Evolutionary conservation across 2,797 vertebrate species (phyloP).

Genomic region (Rhabdophis nuchalis): DNA sequence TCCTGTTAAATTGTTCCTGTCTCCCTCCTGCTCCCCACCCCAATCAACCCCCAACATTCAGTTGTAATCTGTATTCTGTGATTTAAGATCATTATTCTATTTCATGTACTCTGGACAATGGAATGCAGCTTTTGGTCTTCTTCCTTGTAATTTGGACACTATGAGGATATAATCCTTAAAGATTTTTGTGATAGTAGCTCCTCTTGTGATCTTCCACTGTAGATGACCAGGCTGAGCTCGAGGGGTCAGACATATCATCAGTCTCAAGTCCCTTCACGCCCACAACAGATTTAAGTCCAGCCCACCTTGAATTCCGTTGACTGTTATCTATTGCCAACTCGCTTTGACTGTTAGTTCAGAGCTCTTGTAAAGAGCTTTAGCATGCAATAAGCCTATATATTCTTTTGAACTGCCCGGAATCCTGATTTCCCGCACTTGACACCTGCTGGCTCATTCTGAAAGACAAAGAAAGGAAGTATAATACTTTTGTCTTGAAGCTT

Average conservation of each 20-base stretch:
- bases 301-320: neutral
- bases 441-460: constrained; percentile 8
- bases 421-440: neutral
- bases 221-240: neutral
- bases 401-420: neutral
- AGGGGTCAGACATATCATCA: neutral
- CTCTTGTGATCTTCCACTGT: neutral
- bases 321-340: neutral
- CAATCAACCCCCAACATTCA: neutral
- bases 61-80: neutral
- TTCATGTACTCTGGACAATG: neutral
- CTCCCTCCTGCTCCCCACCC: no score
- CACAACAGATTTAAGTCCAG: neutral
- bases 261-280: neutral
- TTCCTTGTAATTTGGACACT: neutral
- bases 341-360: neutral
- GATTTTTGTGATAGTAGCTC: neutral
- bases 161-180: neutral
- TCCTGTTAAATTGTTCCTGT: neutral
- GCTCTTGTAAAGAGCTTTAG: neutral
- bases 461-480: constrained; percentile 12
- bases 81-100: neutral
- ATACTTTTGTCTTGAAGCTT: neutral
- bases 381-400: neutral
- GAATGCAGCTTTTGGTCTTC: neutral